phyloP scores from a whole-genome alignment of 2,888 invertebrate species.

The Phengaris alcon region DNA sequence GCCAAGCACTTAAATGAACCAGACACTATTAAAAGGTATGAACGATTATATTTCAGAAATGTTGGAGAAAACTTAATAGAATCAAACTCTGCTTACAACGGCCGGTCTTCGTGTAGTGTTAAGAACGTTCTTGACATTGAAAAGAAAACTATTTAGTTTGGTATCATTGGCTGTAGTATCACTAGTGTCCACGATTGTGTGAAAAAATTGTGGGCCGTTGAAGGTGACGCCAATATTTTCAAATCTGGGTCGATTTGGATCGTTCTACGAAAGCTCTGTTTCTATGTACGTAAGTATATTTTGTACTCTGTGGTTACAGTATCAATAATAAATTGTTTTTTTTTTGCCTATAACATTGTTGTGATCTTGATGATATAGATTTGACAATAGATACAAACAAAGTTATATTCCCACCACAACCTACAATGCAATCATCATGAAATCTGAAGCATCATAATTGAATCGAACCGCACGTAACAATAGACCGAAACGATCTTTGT shows the following conservation, averaged over 20 bases:
- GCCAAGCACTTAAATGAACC: slow-evolving; percentile 45
- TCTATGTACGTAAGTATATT: too few relatives aligned
- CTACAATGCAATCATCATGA: slow-evolving; percentile 29
- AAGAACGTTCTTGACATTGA: not conserved
- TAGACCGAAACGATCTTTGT: slow-evolving; percentile 33
- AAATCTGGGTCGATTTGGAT: too few relatives aligned
- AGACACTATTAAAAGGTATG: slow-evolving; percentile 50
- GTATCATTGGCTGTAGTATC: too few relatives aligned
- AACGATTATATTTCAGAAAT: slow-evolving; percentile 43
- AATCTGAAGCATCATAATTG: slow-evolving; percentile 28
- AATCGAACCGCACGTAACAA: slow-evolving; percentile 32
- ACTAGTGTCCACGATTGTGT: too few relatives aligned
- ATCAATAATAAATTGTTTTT: not conserved
- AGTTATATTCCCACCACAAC: not conserved
- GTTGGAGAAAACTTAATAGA: slow-evolving; percentile 10
- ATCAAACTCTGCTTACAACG: not conserved
- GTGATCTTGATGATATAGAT: not conserved
- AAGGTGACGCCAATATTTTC: too few relatives aligned
- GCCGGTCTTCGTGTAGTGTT: not conserved
- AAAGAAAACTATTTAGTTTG: not conserved
- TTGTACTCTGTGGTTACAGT: too few relatives aligned
- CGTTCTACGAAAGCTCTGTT: too few relatives aligned
- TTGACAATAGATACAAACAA: not conserved
- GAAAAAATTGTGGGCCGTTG: too few relatives aligned
- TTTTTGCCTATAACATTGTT: not conserved